Base-by-base conservation (phyloP, 2,113 vertebrate genomes). In the Vireo altiloquus region DNA sequence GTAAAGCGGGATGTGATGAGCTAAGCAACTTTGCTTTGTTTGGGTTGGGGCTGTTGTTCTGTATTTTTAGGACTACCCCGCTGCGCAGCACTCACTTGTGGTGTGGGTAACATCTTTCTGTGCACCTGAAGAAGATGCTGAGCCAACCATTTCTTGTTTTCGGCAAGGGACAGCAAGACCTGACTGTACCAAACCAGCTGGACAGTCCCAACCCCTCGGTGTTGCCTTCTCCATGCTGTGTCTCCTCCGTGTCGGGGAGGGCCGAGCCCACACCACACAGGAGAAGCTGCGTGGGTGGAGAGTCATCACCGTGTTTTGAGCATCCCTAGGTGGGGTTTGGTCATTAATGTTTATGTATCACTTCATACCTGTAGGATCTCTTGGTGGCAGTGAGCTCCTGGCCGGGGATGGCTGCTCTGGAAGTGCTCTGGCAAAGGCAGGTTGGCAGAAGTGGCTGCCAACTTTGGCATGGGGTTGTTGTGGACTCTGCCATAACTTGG, bases 1-100 rank as follows among this genome's bases (percentile, higher is more conserved):
- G 88, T 74, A 46, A 86, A 78, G 37, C 46, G 87, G 76, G 66
- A 78, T 86, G 72, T 83, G 94, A 89, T 94, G 92, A 96, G 93
- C 94, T 90, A 86, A 90, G 95, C 86, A 90, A 68, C 65, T 96
- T 81, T 13, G 11, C 64, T 84, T 81, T 84, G 81, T 89, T 96
- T 89, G 83, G 87, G 68, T 83, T 77, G 82, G 60, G 70, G 56
- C 68, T 90, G 68, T 24, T 61, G 31, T 25, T 75, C 56, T 83
- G 87, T 33, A 33, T 57, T 90, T 90, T 92, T 61, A 63, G 76
- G 79, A 10, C 40, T 86, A 6, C 14, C 68, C 35, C 11, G 39
- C 71, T 1, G 7, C 46, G 3, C 72, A 39, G 40, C 76, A 15
- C 80, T 82, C 33, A 0, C 82, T 88, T 60, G 82, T 90, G 1